Evolutionary conservation across 2,797 vertebrate species (phyloP).

Genomic region (Tangara arthus): DNA sequence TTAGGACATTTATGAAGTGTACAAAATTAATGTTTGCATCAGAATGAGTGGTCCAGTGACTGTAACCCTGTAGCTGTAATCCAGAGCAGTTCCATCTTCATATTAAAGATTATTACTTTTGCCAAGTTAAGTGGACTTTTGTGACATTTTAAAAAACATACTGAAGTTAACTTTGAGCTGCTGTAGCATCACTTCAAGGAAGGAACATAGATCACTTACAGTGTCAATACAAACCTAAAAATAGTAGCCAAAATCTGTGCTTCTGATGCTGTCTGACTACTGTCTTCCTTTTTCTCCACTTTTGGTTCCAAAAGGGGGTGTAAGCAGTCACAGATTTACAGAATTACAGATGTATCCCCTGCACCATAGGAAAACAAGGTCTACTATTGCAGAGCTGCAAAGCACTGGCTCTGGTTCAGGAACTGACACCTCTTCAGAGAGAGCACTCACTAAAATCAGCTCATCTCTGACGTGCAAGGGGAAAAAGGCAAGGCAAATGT

Average conservation of each 20-base stretch:
- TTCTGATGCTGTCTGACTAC: slow-evolving; percentile 60
- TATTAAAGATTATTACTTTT: neutral
- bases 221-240: slow-evolving; percentile 63
- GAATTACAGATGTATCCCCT: slow-evolving; percentile 61
- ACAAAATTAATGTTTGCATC: neutral
- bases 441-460: slow-evolving; percentile 39
- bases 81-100: neutral
- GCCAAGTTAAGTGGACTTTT: slow-evolving; percentile 30
- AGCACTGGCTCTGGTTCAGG: slow-evolving; percentile 21
- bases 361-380: slow-evolving; percentile 51
- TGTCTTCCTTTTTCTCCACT: slow-evolving; percentile 56
- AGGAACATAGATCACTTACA: slow-evolving; percentile 52
- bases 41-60: neutral
- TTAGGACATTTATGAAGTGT: neutral
- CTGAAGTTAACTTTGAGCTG: slow-evolving; percentile 48
- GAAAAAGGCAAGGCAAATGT: neutral
- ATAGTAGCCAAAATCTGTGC: slow-evolving; percentile 65
- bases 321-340: slow-evolving; percentile 56
- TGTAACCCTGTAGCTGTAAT: neutral
- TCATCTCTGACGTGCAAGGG: neutral
- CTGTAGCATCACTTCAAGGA: slow-evolving; percentile 20
- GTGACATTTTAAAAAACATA: neutral
- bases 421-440: slow-evolving; percentile 49
- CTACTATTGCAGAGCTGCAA: slow-evolving; percentile 40
- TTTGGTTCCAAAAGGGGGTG: slow-evolving; percentile 42